Percentiles rank a stretch among this genome's conserved stretches.
phyloP scores from a whole-genome alignment of 2,113 vertebrate species.

The Parus major region DNA sequence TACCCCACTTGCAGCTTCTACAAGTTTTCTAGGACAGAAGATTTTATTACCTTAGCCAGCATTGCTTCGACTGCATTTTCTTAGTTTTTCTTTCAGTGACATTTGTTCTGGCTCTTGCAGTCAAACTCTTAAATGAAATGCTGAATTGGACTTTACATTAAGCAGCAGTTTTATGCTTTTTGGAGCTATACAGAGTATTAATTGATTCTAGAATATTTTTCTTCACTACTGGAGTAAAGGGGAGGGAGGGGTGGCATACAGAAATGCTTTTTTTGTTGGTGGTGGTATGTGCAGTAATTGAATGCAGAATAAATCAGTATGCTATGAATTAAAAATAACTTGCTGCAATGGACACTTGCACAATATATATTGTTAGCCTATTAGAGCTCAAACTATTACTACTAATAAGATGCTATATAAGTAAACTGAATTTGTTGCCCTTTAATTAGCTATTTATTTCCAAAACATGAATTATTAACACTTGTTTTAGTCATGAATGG shows the following conservation, averaged over 20 bases:
- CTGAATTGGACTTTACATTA: neutral
- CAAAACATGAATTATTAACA: conserved; percentile 32
- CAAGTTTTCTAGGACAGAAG: neutral
- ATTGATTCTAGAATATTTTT: neutral
- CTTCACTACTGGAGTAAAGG: neutral
- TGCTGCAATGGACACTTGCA: conserved; percentile 8
- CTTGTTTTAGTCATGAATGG: neutral
- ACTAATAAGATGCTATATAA: neutral
- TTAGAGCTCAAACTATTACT: neutral
- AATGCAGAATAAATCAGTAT: neutral
- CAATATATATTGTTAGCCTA: conserved; percentile 44
- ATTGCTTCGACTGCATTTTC: neutral
- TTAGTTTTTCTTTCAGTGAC: neutral
- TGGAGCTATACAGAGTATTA: neutral
- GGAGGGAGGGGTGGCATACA: neutral
- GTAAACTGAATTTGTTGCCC: neutral
- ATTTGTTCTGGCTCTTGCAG: neutral
- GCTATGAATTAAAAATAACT: conserved; percentile 31
- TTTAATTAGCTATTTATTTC: conserved; percentile 39
- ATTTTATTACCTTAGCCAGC: neutral
- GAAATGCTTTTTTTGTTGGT: neutral
- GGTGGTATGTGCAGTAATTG: neutral
- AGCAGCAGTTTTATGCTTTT: neutral
- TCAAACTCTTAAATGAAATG: neutral
- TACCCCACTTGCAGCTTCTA: neutral